Base-by-base conservation (phyloP, 2,797 vertebrate species). In the Siniperca obscura region DNA sequence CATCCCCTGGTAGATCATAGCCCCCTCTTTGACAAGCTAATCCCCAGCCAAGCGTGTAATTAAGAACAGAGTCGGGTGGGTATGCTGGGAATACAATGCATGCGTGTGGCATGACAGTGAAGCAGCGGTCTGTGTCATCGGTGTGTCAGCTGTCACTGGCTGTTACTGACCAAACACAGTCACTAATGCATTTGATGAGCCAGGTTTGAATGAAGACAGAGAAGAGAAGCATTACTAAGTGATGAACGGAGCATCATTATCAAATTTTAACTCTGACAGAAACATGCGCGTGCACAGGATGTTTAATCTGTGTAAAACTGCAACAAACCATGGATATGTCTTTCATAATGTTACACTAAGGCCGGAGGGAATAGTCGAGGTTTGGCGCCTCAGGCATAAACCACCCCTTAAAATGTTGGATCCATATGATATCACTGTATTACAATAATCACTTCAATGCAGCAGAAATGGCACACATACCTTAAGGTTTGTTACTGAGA, bases 1-100 rank as follows among this genome's bases (percentile, higher is more conserved):
- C 59, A 1, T 83, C 86, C 81, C 81, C 69, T 53, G 80, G 78
- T 80, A 82, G 86, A 90, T 74, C 74, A 48, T 25, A 80, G 83
- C 56, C 50, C 67, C 27, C 64, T 81, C 83, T 87, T 81, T 87
- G 79, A 90, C 87, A 84, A 90, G 85, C 79, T 91, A 93, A 93
- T 94, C 70, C 74, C 42, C 89, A 93, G 81, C 80, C 89, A 89
- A 80, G 89, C 90, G 59, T 93, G 92, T 94, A 95, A 96, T 95
- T 92, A 93, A 78, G 81, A 91, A 79, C 85, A 90, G 82, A 81
- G 84, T 69, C 27, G 65, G 85, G 52, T 53, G 50, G 48, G 48
- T 22, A 22, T 46, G 70, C 74, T 57, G 81, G 84, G 70, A 76
- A 74, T 53, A 38, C n/a, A 1, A 11, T 7, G 72, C 73, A 71